Evolutionary conservation across 2,888 invertebrate genomes (phyloP).

Genomic region (Cryptocheilus praepositus): DNA sequence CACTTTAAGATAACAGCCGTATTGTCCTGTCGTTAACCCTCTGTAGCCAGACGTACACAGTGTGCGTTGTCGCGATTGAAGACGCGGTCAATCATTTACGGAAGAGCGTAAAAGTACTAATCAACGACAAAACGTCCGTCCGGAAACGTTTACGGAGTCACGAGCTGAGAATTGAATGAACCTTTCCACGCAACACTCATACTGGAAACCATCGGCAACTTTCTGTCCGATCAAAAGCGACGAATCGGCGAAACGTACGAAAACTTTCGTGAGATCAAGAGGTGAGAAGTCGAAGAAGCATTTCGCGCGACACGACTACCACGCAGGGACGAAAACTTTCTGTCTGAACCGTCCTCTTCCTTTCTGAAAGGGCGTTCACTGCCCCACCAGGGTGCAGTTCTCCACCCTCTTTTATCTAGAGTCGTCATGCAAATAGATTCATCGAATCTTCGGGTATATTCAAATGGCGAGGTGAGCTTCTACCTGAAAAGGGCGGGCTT

Average conservation of each 20-base stretch:
- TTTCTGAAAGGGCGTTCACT: constrained; percentile 17
- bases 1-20: constrained; percentile 14
- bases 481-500: constrained; percentile 59
- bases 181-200: too few species aligned
- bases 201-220: too few species aligned
- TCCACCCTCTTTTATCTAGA: constrained; percentile 34
- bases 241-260: not conserved
- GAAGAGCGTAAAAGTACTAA: too few species aligned
- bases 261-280: not conserved
- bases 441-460: constrained; percentile 12
- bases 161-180: too few species aligned
- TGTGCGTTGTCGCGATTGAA: too few species aligned
- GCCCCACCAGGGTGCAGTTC: not conserved
- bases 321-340: not conserved
- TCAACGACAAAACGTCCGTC: too few species aligned
- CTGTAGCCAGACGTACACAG: too few species aligned
- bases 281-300: not conserved
- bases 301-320: not conserved
- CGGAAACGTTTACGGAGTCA: too few species aligned
- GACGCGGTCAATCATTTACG: too few species aligned
- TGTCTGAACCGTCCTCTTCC: not conserved
- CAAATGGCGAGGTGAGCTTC: constrained; percentile 44
- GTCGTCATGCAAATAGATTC: too few species aligned
- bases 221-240: too few species aligned
- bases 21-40: constrained; percentile 13